phyloP scores from a whole-genome alignment of 2,797 vertebrate genomes.

The Syngnathus rostellatus region DNA sequence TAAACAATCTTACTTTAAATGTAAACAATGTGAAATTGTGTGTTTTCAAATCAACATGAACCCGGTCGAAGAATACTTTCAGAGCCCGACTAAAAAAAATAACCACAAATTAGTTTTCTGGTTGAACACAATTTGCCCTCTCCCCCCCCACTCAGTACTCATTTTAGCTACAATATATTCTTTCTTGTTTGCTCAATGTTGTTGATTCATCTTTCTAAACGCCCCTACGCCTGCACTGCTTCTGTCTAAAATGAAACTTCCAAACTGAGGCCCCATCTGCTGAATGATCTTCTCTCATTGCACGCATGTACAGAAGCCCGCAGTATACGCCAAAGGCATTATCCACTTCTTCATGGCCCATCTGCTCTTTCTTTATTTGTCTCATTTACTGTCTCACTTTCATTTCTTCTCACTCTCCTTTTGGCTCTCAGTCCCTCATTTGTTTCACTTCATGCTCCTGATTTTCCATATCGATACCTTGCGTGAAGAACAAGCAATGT shows the following conservation, averaged over 20 bases:
- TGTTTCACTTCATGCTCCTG: slow-evolving; percentile 39
- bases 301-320: slow-evolving; percentile 59
- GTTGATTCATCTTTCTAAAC: slow-evolving; percentile 57
- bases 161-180: slow-evolving; percentile 39
- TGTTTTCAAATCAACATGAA: background rate
- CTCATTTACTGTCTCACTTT: slow-evolving; percentile 50
- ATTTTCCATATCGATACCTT: slow-evolving; percentile 44
- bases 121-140: slow-evolving; percentile 44
- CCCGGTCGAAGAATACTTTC: slow-evolving; percentile 22
- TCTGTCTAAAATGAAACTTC: slow-evolving; percentile 63
- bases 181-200: slow-evolving; percentile 56
- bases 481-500: slow-evolving; percentile 17
- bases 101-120: slow-evolving; percentile 54
- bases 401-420: slow-evolving; percentile 43
- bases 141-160: slow-evolving; percentile 17
- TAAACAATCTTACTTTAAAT: background rate
- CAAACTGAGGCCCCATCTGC: slow-evolving; percentile 67
- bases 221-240: slow-evolving; percentile 50
- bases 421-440: slow-evolving; percentile 28
- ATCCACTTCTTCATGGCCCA: slow-evolving; percentile 64
- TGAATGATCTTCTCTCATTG: slow-evolving; percentile 56
- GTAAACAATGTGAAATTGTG: background rate
- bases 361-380: slow-evolving; percentile 61
- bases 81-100: slow-evolving; percentile 54
- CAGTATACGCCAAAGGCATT: slow-evolving; percentile 59